Evolutionary conservation across 2,797 vertebrate genomes (phyloP).

Genomic region (Gila robusta): DNA sequence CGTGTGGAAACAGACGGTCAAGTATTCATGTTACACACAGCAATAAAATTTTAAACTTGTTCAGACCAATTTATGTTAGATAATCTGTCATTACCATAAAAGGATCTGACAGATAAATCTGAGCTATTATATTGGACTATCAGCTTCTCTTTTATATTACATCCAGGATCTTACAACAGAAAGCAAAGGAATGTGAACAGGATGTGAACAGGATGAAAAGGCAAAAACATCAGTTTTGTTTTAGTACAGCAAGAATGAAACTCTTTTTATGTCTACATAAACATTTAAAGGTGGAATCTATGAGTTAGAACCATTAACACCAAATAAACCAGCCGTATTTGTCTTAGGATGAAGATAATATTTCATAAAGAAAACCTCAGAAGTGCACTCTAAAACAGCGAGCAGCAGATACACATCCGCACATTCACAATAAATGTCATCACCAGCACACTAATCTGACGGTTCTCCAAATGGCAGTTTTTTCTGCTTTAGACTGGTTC

Average conservation of each 20-base stretch:
- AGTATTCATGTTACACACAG: neutral
- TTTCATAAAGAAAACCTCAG: neutral
- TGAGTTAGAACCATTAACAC: neutral
- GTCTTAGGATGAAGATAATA: slow-evolving; percentile 8
- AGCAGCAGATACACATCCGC: slow-evolving; percentile 21
- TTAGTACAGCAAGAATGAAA: neutral
- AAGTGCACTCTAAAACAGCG: neutral
- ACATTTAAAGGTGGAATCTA: neutral
- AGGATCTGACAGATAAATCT: slow-evolving; percentile 12
- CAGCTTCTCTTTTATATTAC: neutral
- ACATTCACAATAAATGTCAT: slow-evolving; percentile 44
- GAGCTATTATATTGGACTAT: slow-evolving; percentile 2
- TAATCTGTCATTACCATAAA: slow-evolving; percentile 30
- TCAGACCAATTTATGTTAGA: slow-evolving; percentile 36
- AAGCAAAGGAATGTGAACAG: slow-evolving; percentile 12
- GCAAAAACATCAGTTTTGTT: neutral
- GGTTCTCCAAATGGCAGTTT: neutral
- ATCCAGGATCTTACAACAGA: neutral
- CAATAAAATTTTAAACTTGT: neutral
- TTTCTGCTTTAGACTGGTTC: neutral
- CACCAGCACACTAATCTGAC: slow-evolving; percentile 27
- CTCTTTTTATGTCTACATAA: neutral
- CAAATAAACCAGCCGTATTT: slow-evolving; percentile 1
- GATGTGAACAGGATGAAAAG: neutral
- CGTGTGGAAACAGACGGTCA: slow-evolving; percentile 1